phyloP scores from a whole-genome alignment of 2,113 vertebrate species.

The Coptodon bakossiorum region DNA sequence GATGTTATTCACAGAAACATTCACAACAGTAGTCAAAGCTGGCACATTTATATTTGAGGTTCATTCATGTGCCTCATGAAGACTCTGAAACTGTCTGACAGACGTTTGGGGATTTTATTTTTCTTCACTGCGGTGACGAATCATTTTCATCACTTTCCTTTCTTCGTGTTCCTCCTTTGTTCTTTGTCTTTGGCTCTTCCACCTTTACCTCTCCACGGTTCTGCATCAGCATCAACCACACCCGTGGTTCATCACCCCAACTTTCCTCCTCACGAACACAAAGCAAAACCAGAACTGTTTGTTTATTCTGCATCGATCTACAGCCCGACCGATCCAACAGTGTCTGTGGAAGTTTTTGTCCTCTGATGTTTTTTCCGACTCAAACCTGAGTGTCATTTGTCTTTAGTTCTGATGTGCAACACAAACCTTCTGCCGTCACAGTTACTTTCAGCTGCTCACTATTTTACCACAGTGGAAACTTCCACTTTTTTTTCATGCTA shows the following conservation, averaged over 20 bases:
- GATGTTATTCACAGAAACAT: too few species aligned
- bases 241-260: fast-evolving
- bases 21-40: background rate
- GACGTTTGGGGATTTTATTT: background rate
- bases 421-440: background rate
- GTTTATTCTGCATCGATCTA: background rate
- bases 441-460: background rate
- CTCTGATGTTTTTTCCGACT: background rate
- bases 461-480: fast-evolving
- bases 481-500: background rate
- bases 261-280: background rate
- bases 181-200: fast-evolving
- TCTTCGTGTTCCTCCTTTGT: background rate
- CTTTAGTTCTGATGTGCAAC: background rate
- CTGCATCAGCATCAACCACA: background rate
- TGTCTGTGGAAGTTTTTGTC: background rate
- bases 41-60: background rate
- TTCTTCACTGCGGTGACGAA: background rate
- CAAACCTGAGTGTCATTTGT: background rate
- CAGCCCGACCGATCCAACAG: background rate
- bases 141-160: background rate
- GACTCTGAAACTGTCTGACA: background rate
- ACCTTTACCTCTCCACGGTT: background rate
- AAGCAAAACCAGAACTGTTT: background rate
- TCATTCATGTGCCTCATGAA: background rate